phyloP scores from a whole-genome alignment of 2,888 invertebrate genomes.

The Lithophane semibrunnea region DNA sequence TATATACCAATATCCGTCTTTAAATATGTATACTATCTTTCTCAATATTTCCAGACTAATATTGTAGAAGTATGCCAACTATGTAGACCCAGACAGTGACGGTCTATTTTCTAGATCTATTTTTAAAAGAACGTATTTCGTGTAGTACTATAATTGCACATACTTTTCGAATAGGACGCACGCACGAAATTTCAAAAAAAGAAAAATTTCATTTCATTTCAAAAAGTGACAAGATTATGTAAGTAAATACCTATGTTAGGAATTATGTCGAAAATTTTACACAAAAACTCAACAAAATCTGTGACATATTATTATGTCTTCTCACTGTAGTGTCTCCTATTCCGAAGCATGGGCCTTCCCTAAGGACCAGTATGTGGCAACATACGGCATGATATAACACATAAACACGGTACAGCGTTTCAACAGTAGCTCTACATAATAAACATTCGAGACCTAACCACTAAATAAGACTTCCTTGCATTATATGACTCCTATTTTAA shows the following conservation, averaged over 20 bases:
- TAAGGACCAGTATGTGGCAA: neutral
- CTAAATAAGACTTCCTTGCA: neutral
- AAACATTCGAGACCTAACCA: neutral
- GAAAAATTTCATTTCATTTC: too few species aligned
- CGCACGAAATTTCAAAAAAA: too few species aligned
- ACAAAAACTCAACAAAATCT: neutral
- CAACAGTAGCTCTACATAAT: neutral
- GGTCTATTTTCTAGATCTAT: conserved; percentile 22
- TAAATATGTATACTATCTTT: neutral
- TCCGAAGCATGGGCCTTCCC: neutral
- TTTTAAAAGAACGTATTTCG: conserved; percentile 22
- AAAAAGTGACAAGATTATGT: neutral
- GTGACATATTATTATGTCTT: conserved; percentile 1
- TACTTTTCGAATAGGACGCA: conserved; percentile 16
- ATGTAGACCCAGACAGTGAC: neutral
- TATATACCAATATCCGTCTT: neutral
- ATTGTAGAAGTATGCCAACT: neutral
- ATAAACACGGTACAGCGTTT: neutral
- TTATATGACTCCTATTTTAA: neutral
- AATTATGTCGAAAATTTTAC: neutral
- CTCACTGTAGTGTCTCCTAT: neutral
- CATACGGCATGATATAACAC: neutral
- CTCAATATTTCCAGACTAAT: neutral
- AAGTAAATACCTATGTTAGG: neutral
- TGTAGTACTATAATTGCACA: neutral